Percentiles rank a stretch among this genome's conserved stretches.
Evolutionary conservation across 2,113 vertebrate species (phyloP).

Genomic region (Protobothrops flavoviridis): DNA sequence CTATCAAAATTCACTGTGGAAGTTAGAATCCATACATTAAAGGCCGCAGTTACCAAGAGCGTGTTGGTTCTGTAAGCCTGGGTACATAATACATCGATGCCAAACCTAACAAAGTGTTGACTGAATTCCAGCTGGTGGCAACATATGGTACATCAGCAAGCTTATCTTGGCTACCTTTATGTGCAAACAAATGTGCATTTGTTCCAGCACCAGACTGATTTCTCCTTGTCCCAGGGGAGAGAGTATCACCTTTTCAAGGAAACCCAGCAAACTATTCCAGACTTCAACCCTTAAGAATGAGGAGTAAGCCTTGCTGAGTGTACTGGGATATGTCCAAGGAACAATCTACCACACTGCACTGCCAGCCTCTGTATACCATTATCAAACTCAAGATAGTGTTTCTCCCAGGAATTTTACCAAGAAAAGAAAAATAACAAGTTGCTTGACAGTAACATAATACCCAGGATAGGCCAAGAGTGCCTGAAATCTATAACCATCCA

Average conservation of each 20-base stretch:
- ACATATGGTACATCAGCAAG: conserved; percentile 63
- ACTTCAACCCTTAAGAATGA: neutral
- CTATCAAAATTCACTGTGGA: conserved; percentile 20
- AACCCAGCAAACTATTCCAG: conserved; percentile 40
- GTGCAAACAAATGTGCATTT: conserved; percentile 73
- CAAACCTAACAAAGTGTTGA: conserved; percentile 61
- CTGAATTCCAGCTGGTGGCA: conserved; percentile 70
- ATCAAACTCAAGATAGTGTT: conserved; percentile 37
- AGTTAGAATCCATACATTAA: conserved; percentile 8
- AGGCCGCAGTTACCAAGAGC: conserved; percentile 1
- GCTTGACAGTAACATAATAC: neutral
- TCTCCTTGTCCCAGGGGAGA: conserved; percentile 51
- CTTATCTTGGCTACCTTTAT: conserved; percentile 70
- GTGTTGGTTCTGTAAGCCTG: conserved; percentile 35
- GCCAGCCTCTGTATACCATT: conserved; percentile 6
- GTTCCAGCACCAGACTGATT: conserved; percentile 62
- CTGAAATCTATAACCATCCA: neutral
- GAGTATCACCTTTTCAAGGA: conserved; percentile 46
- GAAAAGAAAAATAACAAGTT: conserved; percentile 31
- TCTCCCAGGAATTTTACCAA: conserved; percentile 48
- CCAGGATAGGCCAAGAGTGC: neutral
- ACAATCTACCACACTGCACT: neutral
- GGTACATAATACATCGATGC: conserved; percentile 32
- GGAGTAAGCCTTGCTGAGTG: neutral
- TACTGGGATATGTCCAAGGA: neutral